phyloP scores from a whole-genome alignment of 1,140 invertebrate species.

The Drosophila pandora region DNA sequence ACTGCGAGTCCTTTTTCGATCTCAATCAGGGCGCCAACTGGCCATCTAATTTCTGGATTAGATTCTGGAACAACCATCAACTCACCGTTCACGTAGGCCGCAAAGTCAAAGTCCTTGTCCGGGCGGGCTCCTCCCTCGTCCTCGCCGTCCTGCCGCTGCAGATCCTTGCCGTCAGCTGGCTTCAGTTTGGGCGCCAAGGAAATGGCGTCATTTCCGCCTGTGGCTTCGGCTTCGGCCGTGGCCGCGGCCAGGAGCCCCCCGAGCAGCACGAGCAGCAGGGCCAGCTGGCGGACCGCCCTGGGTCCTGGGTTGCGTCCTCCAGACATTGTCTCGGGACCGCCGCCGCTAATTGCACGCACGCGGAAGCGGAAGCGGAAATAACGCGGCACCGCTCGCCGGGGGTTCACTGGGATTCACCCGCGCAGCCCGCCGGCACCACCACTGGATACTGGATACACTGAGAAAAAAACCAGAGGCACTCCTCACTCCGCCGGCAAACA shows the following conservation, averaged over 20 bases:
- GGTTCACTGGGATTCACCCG: conserved; percentile 6
- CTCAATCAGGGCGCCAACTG: neutral
- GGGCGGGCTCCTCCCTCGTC: conserved; percentile 17
- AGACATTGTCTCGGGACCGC: conserved; percentile 21
- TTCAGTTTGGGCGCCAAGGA: conserved; percentile 36
- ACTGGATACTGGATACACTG: neutral
- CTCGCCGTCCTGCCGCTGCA: conserved; percentile 26
- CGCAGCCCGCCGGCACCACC: neutral
- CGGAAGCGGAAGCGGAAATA: conserved; percentile 59
- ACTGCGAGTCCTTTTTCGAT: neutral
- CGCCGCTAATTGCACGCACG: conserved; percentile 25
- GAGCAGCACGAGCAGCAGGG: conserved; percentile 5
- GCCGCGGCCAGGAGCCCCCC: conserved; percentile 10
- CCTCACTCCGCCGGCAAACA: neutral
- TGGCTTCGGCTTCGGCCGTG: no score
- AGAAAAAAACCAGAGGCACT: conserved; percentile 23
- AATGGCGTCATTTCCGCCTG: conserved; percentile 67
- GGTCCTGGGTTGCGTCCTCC: conserved; percentile 26
- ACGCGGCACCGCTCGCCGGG: conserved; percentile 21
- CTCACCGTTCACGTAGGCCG: conserved; percentile 65
- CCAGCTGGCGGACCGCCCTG: conserved; percentile 9
- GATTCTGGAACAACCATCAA: conserved; percentile 14
- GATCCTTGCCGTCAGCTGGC: neutral
- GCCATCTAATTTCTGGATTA: conserved; percentile 24
- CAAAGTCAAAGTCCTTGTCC: conserved; percentile 52